Evolutionary conservation across 2,888 invertebrate species (phyloP), one percentile per base, ranked within the genome.

Genomic region (Cyrtodaria siliqua): DNA sequence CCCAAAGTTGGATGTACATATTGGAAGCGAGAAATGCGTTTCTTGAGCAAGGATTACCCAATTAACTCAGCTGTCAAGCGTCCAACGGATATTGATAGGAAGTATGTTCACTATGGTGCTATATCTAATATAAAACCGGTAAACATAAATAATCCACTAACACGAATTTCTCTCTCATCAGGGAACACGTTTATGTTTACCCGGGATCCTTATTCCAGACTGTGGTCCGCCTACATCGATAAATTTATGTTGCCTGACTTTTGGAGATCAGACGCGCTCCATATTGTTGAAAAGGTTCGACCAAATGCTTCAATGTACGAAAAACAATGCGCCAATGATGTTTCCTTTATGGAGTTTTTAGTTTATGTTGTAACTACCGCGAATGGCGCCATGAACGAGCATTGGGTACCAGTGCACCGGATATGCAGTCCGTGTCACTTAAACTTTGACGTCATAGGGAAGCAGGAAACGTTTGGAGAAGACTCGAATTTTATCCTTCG

Each of bases 181-280:
- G 66, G 55, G 1, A 63, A 62, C 0, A 42, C 71, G 20, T 84
- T 82, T 50, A 79, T 84, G 74, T 78, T 79, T 55, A 61, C 72
- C 12, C 42, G 82, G 1, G 71, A 82, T 14, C 84, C 84, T 2
- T 84, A 79, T 47, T 12, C 60, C 1, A 73, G 82, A 16, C 59
- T 84, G 26, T 82, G 81, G 79, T 67, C 81, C 9, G 84, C 79
- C 16, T 84, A 72, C 61, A 71, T 82, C 29, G 84, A 84, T 57
- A 81, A 82, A 59, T 80, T 81, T 27, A 26, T 82, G 1, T 62
- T 84, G n/a, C 72, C 75, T 12, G 82, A 82, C 57, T 84, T 82
- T 52, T 82, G 82, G 84, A 27, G 50, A 44, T 12, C 53, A 1
- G 66, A 61, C 27, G 60, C 68, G n/a, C 56, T 49, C 1, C 16